Base-by-base conservation (phyloP, 2,888 invertebrate genomes). In the Chalcosyrphus nemorum region DNA sequence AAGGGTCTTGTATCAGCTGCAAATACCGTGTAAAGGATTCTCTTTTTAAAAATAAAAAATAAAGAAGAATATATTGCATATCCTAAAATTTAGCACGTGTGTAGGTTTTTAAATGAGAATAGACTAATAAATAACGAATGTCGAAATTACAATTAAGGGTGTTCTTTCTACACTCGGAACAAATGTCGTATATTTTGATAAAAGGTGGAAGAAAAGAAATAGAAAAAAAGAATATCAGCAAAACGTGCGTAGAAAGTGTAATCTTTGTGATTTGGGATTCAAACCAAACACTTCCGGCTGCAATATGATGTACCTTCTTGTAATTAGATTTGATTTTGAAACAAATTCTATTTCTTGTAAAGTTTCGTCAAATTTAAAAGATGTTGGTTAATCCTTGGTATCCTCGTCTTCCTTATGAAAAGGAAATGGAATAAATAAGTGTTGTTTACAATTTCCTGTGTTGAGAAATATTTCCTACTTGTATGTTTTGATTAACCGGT, bases 31-130 rank as follows among this genome's bases (percentile, higher is more conserved):
- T n/a, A 27, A 52, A n/a, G n/a, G 13, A 13, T 24, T 38, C 38
- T 24, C 24, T 24, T 4, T 15, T 15, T 4, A 7, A 41, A 57
- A 35, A n/a, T n/a, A n/a, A n/a, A n/a, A n/a, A n/a, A n/a, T 41
- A 3, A 15, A 41, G 24, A 15, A 15, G 9, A 43, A 59, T 17
- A 1, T 45, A 11, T 9, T 24, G 19, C 13, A 57, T 57, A 41
- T 13, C 13, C 57, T 35, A 41, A 57, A 24, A 15, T 41, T 43
- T 7, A 27, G 41, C 59, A 59, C 59, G 59, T 59, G 59, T n/a
- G 2, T 9, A 54, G 56, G 9, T 2, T 24, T 50, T 27, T 27
- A 50, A 50, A 50, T 24, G 24, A 13, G 6, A 13, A 27, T 24
- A 5, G n/a, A 27, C 27, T 0, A 45, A 45, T 19, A 45, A 45